These are phyloP conservation scores for Dorcus hopei DNA, from an alignment of 2,888 invertebrate genomes.

Conservation along the genomic window DNA sequence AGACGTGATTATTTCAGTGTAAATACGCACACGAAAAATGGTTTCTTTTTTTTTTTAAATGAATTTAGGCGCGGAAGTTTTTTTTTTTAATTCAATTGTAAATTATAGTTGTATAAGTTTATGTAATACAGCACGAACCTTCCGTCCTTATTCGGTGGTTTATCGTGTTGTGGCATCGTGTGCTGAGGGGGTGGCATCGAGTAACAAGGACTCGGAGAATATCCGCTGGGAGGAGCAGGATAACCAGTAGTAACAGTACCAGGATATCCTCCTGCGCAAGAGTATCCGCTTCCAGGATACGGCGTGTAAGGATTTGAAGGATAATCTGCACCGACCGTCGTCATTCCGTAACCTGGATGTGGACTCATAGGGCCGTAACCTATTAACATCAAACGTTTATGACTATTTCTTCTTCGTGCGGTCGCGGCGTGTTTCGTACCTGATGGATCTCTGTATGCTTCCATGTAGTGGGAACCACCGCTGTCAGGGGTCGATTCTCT, in stretches of 20 bases:
- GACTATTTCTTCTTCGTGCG: not conserved
- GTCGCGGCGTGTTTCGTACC: constrained; percentile 53
- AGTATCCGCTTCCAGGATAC: constrained; percentile 52
- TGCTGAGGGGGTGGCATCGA: constrained; percentile 87
- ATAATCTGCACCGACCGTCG: constrained; percentile 75
- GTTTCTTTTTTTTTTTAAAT: not conserved
- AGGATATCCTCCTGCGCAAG: constrained; percentile 49
- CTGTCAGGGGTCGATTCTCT: constrained; percentile 87
- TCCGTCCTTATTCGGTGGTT: constrained; percentile 61
- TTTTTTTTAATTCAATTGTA: not conserved
- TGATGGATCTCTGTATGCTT: constrained; percentile 81
- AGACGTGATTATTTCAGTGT: not conserved
- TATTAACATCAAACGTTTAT: constrained; percentile 34
- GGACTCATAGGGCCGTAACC: constrained; percentile 83
- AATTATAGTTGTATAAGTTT: not conserved
- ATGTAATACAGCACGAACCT: constrained; percentile 54
- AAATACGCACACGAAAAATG: not conserved
- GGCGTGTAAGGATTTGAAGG: constrained; percentile 71
- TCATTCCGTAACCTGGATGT: constrained; percentile 79
- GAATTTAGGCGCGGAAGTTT: not conserved
- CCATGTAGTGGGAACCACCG: constrained; percentile 84
- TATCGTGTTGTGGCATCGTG: constrained; percentile 68
- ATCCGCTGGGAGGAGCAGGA: constrained; percentile 62
- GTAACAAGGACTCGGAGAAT: constrained; percentile 74
- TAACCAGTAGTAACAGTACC: constrained; percentile 58